These are phyloP conservation scores for Cheilosia urbana DNA, from an alignment of 2,888 invertebrate genomes.

Conservation along the genomic window DNA sequence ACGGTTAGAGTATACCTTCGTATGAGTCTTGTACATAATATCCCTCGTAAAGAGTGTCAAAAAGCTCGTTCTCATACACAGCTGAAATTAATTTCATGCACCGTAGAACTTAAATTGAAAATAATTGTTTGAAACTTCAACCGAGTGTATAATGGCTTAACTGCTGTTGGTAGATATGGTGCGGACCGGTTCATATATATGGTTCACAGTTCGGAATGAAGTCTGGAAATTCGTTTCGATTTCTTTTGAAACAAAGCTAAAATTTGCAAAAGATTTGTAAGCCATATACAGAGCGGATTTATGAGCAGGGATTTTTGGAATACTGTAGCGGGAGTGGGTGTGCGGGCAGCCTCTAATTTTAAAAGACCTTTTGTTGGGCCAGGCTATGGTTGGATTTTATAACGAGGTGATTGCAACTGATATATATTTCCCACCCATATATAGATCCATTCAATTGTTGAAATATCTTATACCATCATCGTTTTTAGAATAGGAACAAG, in stretches of 20 bases:
- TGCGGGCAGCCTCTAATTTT: too few relatives aligned
- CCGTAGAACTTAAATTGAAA: conserved; percentile 79
- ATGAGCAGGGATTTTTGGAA: too few relatives aligned
- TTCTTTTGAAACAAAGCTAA: conserved; percentile 34
- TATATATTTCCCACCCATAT: too few relatives aligned
- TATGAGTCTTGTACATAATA: conserved; percentile 33
- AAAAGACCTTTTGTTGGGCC: too few relatives aligned
- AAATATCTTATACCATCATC: rapidly evolving
- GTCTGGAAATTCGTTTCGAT: conserved; percentile 6
- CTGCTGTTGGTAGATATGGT: conserved; percentile 52
- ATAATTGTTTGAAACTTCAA: conserved; percentile 78
- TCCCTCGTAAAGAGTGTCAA: conserved; percentile 71
- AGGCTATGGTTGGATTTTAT: too few relatives aligned
- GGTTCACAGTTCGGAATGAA: neutral
- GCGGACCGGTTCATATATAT: conserved; percentile 10
- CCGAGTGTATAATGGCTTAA: conserved; percentile 73
- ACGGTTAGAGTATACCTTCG: conserved; percentile 9
- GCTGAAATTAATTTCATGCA: conserved; percentile 80
- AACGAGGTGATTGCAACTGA: too few relatives aligned
- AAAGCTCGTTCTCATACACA: conserved; percentile 73
- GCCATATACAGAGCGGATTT: too few relatives aligned
- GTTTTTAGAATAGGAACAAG: too few relatives aligned
- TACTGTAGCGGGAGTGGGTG: too few relatives aligned
- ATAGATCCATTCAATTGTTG: too few relatives aligned
- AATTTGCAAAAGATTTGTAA: conserved; percentile 11